phyloP scores from a whole-genome alignment of 2,888 invertebrate genomes.

The Dryobota labecula region DNA sequence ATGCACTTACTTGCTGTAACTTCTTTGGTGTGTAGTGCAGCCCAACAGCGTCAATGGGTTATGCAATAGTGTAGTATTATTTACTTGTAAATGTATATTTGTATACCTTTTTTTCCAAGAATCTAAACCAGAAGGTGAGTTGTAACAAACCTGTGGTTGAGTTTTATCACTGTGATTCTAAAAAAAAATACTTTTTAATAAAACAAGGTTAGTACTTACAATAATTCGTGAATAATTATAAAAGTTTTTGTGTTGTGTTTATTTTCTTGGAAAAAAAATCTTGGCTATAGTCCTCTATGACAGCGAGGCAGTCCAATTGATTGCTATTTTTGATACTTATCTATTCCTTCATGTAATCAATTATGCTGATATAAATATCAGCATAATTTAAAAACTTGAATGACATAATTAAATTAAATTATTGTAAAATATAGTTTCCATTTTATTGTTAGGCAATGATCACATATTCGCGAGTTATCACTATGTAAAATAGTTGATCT shows the following conservation, averaged over 20 bases:
- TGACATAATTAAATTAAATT: too few species aligned
- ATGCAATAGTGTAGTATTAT: neutral
- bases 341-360: constrained; percentile 18
- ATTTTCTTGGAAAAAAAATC: constrained; percentile 29
- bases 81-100: neutral
- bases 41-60: neutral
- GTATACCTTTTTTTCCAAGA: constrained; percentile 16
- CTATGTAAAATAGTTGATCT: neutral
- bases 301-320: constrained; percentile 31
- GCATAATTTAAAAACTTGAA: neutral
- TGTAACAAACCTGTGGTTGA: constrained; percentile 1
- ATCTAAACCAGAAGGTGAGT: constrained; percentile 9
- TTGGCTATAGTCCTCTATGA: constrained; percentile 9
- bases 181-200: neutral
- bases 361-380: constrained; percentile 5
- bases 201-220: neutral
- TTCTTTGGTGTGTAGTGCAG: neutral
- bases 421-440: constrained; percentile 8
- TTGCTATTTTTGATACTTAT: constrained; percentile 43
- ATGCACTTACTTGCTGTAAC: neutral
- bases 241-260: constrained; percentile 16
- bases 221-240: neutral
- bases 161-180: neutral
- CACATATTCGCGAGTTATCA: neutral
- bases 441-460: neutral